Evolutionary conservation across 2,113 vertebrate species (phyloP).

Genomic region (Toxostoma redivivum): DNA sequence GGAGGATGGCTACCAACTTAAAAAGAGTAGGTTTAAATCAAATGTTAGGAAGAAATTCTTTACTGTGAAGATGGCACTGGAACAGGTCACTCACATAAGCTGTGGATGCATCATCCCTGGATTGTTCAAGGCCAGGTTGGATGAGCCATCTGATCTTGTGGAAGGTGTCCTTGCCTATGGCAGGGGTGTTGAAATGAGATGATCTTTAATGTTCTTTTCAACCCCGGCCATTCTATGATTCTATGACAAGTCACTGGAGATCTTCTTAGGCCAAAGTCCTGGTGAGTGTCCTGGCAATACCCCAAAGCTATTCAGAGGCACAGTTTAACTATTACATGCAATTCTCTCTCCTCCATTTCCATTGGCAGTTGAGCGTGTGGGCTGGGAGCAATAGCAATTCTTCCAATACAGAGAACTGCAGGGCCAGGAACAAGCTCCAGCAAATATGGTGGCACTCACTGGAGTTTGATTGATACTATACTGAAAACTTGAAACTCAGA

Average conservation of each 20-base stretch:
- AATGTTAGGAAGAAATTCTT: background rate
- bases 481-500: background rate
- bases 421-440: background rate
- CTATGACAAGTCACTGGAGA: background rate
- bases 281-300: background rate
- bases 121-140: background rate
- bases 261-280: background rate
- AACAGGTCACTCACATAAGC: background rate
- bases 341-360: background rate
- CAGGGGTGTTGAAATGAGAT: background rate
- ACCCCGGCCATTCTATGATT: background rate
- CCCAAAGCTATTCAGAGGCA: background rate
- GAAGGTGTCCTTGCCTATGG: background rate
- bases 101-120: background rate
- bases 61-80: background rate
- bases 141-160: background rate
- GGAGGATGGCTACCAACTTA: background rate
- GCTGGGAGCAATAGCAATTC: background rate
- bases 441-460: background rate
- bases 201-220: too few species aligned
- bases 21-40: background rate
- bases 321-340: background rate
- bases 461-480: background rate
- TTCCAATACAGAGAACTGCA: rapidly evolving
- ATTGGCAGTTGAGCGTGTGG: too few species aligned